Evolutionary conservation across 2,797 vertebrate genomes (phyloP), one percentile per base, ranked within the genome.

Genomic region (Enteromius unitaeniatus): DNA sequence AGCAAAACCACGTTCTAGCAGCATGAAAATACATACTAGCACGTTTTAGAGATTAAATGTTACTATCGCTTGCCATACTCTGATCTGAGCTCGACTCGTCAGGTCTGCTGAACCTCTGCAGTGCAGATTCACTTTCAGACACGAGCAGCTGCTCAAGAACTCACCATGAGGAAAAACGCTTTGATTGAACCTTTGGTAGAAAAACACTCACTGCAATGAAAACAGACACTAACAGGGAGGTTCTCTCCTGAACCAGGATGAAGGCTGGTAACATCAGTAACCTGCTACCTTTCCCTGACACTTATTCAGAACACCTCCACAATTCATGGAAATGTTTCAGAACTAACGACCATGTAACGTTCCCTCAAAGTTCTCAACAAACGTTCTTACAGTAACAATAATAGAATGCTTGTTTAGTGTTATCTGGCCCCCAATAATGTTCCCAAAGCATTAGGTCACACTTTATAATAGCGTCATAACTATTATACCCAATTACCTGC

Each of bases 101-200:
- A 26, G 49, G 90, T 64, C 92, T 91, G 89, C n/a, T 86, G 76
- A 88, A 79, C 84, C 91, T 92, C 94, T 92, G 94, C 94, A 95
- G 93, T 95, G 93, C 94, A 94, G 93, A 87, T 87, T 85, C 77
- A 68, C 72, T 90, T 79, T 73, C 31, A 60, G 90, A 90, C 91
- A 91, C 28, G 76, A 62, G 42, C 69, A 62, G 49, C 23, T 40
- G 62, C 31, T 13, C 84, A 53, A 69, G 47, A 60, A 5, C 60
- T 34, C 4, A 8, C 21, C 10, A 26, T 19, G 45, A 68, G 9
- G 34, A n/a, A 31, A 2, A 6, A 15, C 14, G 34, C 2, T 26
- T 1, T 15, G 23, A 34, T 31, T 3, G 1, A 60, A 1, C 26
- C 28, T 9, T 19, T 8, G 4, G 21, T 3, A 8, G 1, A 15